Base-by-base conservation (phyloP, 1,140 invertebrate species). In the Zaprionus vittiger region DNA sequence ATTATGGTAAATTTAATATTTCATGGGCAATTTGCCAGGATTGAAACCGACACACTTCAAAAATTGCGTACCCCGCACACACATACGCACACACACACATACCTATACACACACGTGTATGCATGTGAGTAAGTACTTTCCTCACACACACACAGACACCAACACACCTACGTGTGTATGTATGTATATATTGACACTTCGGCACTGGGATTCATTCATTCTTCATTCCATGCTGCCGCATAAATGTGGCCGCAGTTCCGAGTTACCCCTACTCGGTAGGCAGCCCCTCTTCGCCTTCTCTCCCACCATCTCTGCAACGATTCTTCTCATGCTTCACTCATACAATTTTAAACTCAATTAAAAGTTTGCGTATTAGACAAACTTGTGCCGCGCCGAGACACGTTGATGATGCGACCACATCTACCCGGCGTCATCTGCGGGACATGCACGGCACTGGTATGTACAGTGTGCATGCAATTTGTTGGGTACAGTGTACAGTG, bases 321-420 rank as follows among this genome's bases (percentile, higher is more conserved):
- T 81, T 75, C 70, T 73, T 76, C 52, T 67, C 70, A 47, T 64
- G 56, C 64, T 70, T 57, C 72, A 71, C 77, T 89, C 84, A 89
- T 89, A 79, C 81, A 89, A 89, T 84, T 89, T 89, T 89, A 89
- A 89, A 89, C 85, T 89, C 85, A 89, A 89, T 89, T 89, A 89
- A 90, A 89, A 89, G 79, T 89, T 79, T 80, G 73, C 81, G 85
- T 80, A 81, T 89, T 90, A 84, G 85, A 83, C 81, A 79, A 81
- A 89, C 84, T 89, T 89, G 74, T 87, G 74, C 57, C 73, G 44
- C 60, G 62, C n/a, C 60, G 17, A 65, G 74, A 72, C 69, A 56
- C 56, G 62, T 47, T 65, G 74, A 38, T 66, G 68, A 77, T 37
- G 55, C 28, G 37, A 26, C 62, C 73, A 59, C 60, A 52, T 63